These are phyloP conservation scores for Microcebus jonahi DNA, from an alignment of 2,113 vertebrate genomes.

Conservation along the genomic window DNA sequence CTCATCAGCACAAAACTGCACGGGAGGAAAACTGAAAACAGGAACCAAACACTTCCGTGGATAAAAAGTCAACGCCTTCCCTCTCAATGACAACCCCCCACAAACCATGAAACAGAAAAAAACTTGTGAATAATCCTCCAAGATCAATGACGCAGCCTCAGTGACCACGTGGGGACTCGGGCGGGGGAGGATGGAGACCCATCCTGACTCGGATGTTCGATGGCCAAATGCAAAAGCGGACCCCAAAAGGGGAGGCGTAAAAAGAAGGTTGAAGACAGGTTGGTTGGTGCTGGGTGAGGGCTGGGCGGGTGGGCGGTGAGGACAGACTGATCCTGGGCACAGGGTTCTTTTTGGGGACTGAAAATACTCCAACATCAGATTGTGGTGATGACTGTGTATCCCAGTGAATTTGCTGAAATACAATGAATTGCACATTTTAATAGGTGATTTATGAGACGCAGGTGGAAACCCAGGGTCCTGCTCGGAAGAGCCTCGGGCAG, in stretches of 20 bases:
- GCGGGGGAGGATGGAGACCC: not conserved
- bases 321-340: not conserved
- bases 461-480: not conserved
- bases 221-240: not conserved
- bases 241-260: not conserved
- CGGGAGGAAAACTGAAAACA: not conserved
- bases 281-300: not conserved
- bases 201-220: not conserved
- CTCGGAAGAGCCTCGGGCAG: not conserved
- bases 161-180: accelerated
- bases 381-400: no score
- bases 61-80: not conserved
- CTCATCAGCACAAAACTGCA: not conserved
- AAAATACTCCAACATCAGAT: not conserved
- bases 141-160: not conserved
- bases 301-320: not conserved
- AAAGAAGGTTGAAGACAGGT: not conserved
- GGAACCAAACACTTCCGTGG: not conserved
- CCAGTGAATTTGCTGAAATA: not conserved
- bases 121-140: not conserved
- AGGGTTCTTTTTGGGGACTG: not conserved
- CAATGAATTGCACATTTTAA: not conserved
- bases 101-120: no score
- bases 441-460: not conserved
- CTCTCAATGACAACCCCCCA: not conserved